Base-by-base conservation (phyloP, 1,140 invertebrate genomes). In the Solenopsis fugax region DNA sequence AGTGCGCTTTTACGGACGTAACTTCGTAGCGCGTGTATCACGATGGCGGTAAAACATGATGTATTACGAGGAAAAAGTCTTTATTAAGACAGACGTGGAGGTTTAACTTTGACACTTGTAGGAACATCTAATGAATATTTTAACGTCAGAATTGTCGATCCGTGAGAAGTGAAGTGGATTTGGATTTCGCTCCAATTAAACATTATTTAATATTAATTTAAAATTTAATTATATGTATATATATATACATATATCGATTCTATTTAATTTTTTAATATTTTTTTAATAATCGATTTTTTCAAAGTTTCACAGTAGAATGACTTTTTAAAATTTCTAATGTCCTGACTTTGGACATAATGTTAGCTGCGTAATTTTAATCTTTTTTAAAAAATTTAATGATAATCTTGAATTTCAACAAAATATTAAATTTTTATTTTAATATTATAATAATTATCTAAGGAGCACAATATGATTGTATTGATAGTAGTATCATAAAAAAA, bases 41-140 rank as follows among this genome's bases (percentile, higher is more conserved):
- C 29, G 54, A 48, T 48, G 67, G 0, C 29, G 69, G 41, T 84
- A 60, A 84, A 84, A 62, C 69, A 62, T 75, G 69, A 50, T 75
- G 45, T 75, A 75, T 84, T 62, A 84, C 56, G 12, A 48, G 54
- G 41, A 73, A 84, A 72, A 37, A 72, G 69, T 37, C 54, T 24
- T 84, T 62, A 84, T 75, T 84, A 75, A 84, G 69, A 60, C 73
- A 84, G 41, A 73, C 37, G n/a, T 41, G 67, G 48, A 45, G 18
- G 37, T 82, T 73, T 9, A 84, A 73, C 54, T 84, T 84, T 60
- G 24, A 48, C 41, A 60, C 54, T 72, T 13, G 52, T n/a, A n/a
- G 34, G 24, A 58, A 52, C 3, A 64, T 24, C 16, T 16, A 10
- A 80, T 18, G 69, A 62, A 21, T 37, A 58, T 58, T 45, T 72